phyloP scores from a whole-genome alignment of 2,797 vertebrate species.

The Aeoliscus strigatus region DNA sequence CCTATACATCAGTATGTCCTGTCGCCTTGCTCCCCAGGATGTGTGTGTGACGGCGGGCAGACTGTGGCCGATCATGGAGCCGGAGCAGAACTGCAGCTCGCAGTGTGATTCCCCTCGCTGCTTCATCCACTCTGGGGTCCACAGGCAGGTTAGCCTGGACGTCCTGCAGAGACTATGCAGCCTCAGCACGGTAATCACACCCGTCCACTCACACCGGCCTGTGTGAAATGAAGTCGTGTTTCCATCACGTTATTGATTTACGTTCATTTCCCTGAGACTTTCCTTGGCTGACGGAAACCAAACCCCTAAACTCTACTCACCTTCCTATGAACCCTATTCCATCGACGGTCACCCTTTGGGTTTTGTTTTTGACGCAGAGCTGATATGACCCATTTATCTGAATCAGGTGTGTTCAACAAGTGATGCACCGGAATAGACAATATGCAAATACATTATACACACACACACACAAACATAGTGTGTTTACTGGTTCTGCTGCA shows the following conservation, averaged over 20 bases:
- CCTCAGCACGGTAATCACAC: slow-evolving; percentile 73
- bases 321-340: no score
- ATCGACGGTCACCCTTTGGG: no score
- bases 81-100: slow-evolving; percentile 87
- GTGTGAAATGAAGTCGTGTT: slow-evolving; percentile 1
- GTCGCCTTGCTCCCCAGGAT: slow-evolving; percentile 50
- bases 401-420: no score
- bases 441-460: neutral
- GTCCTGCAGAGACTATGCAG: slow-evolving; percentile 82
- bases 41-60: slow-evolving; percentile 59
- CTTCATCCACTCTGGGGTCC: slow-evolving; percentile 73
- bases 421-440: no score
- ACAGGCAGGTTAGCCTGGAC: slow-evolving; percentile 70
- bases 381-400: no score
- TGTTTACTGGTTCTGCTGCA: no score
- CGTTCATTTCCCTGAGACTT: no score
- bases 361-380: no score
- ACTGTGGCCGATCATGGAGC: slow-evolving; percentile 77
- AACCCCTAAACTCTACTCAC: no score
- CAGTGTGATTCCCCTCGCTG: slow-evolving; percentile 75
- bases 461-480: slow-evolving; percentile 2
- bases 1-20: neutral
- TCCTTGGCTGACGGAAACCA: no score
- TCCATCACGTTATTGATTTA: no score
- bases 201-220: neutral